Evolutionary conservation across 2,797 vertebrate species (phyloP).

Genomic region (Anabas testudineus): DNA sequence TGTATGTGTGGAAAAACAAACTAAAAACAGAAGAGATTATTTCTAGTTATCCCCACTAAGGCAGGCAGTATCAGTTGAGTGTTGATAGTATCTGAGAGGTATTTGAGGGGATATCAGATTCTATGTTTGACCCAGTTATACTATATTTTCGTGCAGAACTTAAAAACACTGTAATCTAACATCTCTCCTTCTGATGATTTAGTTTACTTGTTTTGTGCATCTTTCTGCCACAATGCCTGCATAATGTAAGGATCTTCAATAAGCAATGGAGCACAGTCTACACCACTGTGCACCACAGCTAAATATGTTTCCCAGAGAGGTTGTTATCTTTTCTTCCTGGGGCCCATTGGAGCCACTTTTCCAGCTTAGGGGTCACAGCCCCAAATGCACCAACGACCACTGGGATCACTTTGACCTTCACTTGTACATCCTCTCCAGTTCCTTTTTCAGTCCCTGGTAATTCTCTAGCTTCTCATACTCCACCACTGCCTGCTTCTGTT

Average conservation of each 20-base stretch:
- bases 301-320: too few species aligned
- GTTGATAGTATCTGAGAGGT: constrained; percentile 30
- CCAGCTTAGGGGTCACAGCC: background rate
- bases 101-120: constrained; percentile 34
- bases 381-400: too few species aligned
- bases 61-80: constrained; percentile 20
- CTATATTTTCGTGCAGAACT: background rate
- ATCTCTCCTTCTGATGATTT: background rate
- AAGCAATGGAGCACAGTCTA: background rate
- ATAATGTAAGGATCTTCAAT: background rate
- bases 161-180: constrained; percentile 2
- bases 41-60: constrained; percentile 16
- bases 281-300: background rate
- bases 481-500: too few species aligned
- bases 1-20: constrained; percentile 28
- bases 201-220: constrained; percentile 9
- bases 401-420: too few species aligned
- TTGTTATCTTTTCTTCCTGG: too few species aligned
- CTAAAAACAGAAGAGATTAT: constrained; percentile 36
- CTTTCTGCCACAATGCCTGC: background rate
- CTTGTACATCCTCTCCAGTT: too few species aligned
- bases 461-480: too few species aligned
- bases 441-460: too few species aligned
- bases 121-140: constrained; percentile 46
- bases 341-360: too few species aligned